Conservation (phyloP, 2,113 vertebrate species). For the Syrrhaptes paradoxus region DNA sequence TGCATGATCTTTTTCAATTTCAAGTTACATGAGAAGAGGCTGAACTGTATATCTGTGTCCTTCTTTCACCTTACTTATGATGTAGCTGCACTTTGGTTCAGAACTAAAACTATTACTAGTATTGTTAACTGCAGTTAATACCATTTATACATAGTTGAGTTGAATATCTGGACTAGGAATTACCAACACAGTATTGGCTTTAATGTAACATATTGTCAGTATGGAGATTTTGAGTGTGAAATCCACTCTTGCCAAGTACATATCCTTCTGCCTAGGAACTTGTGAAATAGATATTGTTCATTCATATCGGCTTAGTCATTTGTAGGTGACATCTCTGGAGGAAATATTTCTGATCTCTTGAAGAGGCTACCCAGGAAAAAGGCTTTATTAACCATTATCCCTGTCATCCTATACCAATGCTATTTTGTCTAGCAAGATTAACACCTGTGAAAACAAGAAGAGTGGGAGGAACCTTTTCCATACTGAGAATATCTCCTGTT, state of each 20-base stretch:
- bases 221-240: background rate
- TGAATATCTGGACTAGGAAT: background rate
- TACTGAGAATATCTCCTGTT: background rate
- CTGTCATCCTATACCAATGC: background rate
- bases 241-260: background rate
- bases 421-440: background rate
- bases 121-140: background rate
- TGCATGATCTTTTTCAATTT: background rate
- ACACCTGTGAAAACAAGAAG: background rate
- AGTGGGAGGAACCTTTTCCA: accelerated
- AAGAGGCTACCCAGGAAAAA: background rate
- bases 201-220: background rate
- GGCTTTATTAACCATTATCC: background rate
- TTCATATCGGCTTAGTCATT: background rate
- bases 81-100: background rate
- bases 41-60: background rate
- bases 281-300: background rate
- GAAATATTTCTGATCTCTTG: background rate
- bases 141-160: background rate
- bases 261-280: background rate
- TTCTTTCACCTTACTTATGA: background rate
- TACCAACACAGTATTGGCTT: background rate
- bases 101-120: background rate
- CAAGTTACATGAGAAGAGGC: background rate
- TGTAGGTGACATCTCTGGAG: background rate